Percentiles rank a stretch among this genome's conserved stretches.
phyloP scores from a whole-genome alignment of 2,888 invertebrate species.

The Spodoptera picta region DNA sequence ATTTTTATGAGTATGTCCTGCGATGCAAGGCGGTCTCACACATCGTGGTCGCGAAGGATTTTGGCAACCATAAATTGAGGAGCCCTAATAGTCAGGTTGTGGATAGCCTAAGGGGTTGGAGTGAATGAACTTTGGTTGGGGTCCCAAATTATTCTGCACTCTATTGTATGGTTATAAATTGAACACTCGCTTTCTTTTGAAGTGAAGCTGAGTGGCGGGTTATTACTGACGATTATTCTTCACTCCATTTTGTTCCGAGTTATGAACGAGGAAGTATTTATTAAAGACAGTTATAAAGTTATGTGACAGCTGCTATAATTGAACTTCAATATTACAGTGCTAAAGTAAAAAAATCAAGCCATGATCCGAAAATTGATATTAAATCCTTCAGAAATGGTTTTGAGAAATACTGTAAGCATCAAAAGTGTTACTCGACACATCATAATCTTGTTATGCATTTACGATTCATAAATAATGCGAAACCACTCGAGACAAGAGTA shows the following conservation, averaged over 20 bases:
- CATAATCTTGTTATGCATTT: conserved; percentile 10
- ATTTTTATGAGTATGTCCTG: conserved; percentile 18
- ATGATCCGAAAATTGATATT: too few species aligned
- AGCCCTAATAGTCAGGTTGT: conserved; percentile 73
- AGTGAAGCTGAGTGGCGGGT: conserved; percentile 53
- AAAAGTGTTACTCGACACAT: neutral
- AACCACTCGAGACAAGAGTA: conserved; percentile 13
- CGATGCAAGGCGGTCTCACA: conserved; percentile 77
- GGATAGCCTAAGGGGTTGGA: conserved; percentile 68
- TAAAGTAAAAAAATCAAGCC: neutral
- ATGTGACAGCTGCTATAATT: conserved; percentile 22
- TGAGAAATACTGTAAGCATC: too few species aligned
- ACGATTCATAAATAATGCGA: conserved; percentile 23
- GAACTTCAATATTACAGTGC: neutral
- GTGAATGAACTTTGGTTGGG: conserved; percentile 72
- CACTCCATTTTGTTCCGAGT: conserved; percentile 41
- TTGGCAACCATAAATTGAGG: conserved; percentile 76
- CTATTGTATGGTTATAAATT: conserved; percentile 54
- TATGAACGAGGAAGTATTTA: conserved; percentile 51
- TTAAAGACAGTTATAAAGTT: conserved; percentile 20
- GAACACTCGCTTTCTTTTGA: conserved; percentile 68
- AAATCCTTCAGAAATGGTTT: too few species aligned
- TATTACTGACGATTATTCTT: conserved; percentile 50
- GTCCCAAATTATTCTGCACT: conserved; percentile 56
- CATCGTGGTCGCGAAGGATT: conserved; percentile 70